Percentiles rank a stretch among this genome's conserved stretches.
Conservation (phyloP, 2,113 vertebrate species). For the Aythya baeri region DNA sequence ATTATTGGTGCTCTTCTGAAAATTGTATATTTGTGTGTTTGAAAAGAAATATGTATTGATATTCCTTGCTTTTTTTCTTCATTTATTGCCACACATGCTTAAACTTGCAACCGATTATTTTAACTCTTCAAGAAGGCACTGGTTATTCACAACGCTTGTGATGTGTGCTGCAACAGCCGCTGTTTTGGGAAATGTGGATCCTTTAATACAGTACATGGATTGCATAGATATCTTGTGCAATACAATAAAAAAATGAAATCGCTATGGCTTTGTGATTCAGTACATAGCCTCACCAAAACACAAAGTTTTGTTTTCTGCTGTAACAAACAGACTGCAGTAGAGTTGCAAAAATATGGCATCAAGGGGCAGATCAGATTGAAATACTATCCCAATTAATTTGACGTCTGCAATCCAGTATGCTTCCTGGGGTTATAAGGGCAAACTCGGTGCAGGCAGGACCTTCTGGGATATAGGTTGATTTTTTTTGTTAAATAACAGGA, state of each 20-base stretch:
- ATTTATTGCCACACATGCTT: constrained; percentile 68
- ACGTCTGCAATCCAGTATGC: neutral
- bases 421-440: neutral
- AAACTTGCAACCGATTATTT: constrained; percentile 58
- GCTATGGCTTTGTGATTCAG: constrained; percentile 51
- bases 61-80: constrained; percentile 55
- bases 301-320: neutral
- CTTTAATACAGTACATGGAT: constrained; percentile 68
- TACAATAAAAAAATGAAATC: constrained; percentile 78
- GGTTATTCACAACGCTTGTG: constrained; percentile 67
- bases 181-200: constrained; percentile 69
- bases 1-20: constrained; percentile 72
- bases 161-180: constrained; percentile 65
- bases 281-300: neutral
- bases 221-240: constrained; percentile 78
- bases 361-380: neutral
- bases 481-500: neutral
- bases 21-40: constrained; percentile 74
- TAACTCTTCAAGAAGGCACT: constrained; percentile 71
- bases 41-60: constrained; percentile 65
- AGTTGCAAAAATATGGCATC: neutral
- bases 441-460: neutral
- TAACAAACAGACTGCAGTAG: neutral
- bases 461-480: neutral
- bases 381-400: neutral